phyloP scores from a whole-genome alignment of 2,113 vertebrate species.

The Callaeas wilsoni region DNA sequence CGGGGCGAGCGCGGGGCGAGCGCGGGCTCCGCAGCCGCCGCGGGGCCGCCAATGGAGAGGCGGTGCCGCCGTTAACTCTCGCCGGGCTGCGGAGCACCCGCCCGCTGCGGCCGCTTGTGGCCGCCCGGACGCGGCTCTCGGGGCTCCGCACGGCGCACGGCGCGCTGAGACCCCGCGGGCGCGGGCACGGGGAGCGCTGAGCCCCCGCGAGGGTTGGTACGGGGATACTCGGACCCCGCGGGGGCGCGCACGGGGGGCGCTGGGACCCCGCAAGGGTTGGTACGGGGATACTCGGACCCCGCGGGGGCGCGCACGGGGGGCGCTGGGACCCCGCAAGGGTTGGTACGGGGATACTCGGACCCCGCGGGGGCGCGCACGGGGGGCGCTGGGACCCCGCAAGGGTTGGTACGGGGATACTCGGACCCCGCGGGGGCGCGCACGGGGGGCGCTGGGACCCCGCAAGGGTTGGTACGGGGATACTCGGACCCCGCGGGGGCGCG shows the following conservation, averaged over 20 bases:
- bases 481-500: rapidly evolving
- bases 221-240: neutral
- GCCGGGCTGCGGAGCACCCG: conserved; percentile 19
- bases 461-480: too few species aligned
- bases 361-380: too few species aligned
- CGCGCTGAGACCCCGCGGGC: neutral
- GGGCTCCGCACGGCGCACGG: neutral
- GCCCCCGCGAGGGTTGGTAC: neutral
- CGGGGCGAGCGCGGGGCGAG: neutral
- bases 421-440: rapidly evolving
- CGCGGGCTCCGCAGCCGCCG: conserved; percentile 13
- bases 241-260: too few species aligned
- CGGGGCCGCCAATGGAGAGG: conserved; percentile 32
- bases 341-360: too few species aligned
- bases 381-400: neutral
- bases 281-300: too few species aligned
- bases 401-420: neutral
- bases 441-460: too few species aligned
- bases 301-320: too few species aligned
- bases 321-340: rapidly evolving
- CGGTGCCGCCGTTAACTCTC: conserved; percentile 40
- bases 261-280: rapidly evolving
- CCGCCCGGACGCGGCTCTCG: neutral
- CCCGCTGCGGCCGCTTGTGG: neutral
- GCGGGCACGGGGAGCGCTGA: rapidly evolving